These are phyloP conservation scores for Harpagifer antarcticus DNA, from an alignment of 2,797 vertebrate genomes.

Conservation along the genomic window DNA sequence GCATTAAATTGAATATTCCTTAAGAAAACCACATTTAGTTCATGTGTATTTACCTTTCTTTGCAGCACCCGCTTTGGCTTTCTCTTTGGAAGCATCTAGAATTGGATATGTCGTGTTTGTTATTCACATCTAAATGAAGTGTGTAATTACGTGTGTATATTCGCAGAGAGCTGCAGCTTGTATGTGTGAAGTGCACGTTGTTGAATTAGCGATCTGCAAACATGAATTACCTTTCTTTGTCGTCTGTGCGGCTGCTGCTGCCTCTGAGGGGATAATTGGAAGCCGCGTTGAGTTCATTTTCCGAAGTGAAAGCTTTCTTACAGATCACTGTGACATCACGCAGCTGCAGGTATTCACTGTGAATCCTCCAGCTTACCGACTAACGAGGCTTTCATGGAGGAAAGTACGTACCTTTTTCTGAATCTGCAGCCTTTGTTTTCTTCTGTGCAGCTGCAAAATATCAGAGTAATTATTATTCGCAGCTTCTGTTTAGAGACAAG, in stretches of 20 bases:
- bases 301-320: constrained; percentile 35
- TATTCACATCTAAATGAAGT: not conserved
- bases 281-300: constrained; percentile 36
- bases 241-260: constrained; percentile 28
- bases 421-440: constrained; percentile 48
- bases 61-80: constrained; percentile 24
- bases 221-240: constrained; percentile 62
- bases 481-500: not conserved
- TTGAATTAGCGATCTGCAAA: constrained; percentile 12
- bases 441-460: constrained; percentile 62
- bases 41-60: constrained; percentile 44
- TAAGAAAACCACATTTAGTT: not conserved
- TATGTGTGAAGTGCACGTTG: not conserved
- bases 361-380: constrained; percentile 17
- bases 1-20: not conserved
- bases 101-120: not conserved
- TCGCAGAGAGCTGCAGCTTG: constrained; percentile 5
- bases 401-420: constrained; percentile 58
- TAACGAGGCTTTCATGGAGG: not conserved
- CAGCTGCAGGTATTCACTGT: constrained; percentile 15
- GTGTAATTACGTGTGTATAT: not conserved
- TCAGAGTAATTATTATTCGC: constrained; percentile 1
- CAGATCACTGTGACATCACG: constrained; percentile 20
- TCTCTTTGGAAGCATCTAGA: constrained; percentile 39
- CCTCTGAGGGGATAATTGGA: constrained; percentile 57